Percentiles rank a stretch among this genome's conserved stretches.
Evolutionary conservation across 2,888 invertebrate species (phyloP).

Genomic region (Spilarctia lutea): DNA sequence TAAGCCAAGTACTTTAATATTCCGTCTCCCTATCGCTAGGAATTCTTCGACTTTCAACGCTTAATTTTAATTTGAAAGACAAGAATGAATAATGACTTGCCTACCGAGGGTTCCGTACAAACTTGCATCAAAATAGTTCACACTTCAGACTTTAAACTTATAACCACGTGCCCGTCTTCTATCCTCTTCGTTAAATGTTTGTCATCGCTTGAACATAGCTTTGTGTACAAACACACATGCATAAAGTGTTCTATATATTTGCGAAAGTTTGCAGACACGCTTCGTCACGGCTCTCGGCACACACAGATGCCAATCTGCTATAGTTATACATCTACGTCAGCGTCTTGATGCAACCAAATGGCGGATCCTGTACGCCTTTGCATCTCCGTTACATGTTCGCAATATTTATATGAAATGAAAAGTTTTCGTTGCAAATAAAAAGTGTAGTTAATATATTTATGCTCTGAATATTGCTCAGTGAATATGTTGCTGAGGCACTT

Average conservation of each 20-base stretch:
- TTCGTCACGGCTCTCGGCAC: conserved; percentile 72
- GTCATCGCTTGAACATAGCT: conserved; percentile 43
- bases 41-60: neutral
- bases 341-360: conserved; percentile 66
- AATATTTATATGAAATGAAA: conserved; percentile 2
- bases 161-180: neutral
- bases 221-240: conserved; percentile 31
- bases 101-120: too few relatives aligned
- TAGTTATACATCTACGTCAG: conserved; percentile 74
- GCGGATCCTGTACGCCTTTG: conserved; percentile 37
- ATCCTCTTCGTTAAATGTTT: conserved; percentile 22
- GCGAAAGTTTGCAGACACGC: conserved; percentile 75
- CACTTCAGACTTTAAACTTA: neutral
- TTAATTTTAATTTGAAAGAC: neutral
- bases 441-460: neutral
- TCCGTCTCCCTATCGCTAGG: neutral
- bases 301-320: conserved; percentile 72
- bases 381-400: conserved; percentile 5
- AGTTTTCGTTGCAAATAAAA: neutral
- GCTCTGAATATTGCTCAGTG: neutral
- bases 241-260: conserved; percentile 62
- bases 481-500: neutral
- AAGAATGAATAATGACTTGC: neutral
- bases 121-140: neutral
- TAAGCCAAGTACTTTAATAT: too few relatives aligned